Conservation (phyloP, 2,888 invertebrate species). For the Luffia ferchaultella region DNA sequence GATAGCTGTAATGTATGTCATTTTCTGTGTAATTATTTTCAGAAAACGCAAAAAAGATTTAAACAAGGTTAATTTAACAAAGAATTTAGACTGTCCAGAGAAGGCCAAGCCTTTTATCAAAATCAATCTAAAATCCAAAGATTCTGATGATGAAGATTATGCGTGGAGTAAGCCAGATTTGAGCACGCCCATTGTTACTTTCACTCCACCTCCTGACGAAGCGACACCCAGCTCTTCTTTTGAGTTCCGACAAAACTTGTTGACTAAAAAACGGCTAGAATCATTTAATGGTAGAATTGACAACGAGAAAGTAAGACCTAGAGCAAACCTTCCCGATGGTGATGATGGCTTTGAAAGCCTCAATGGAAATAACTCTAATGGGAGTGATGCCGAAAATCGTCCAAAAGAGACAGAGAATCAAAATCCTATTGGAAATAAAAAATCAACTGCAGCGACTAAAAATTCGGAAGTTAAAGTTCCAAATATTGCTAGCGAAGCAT, state of each 20-base stretch:
- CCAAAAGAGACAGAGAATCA: constrained; percentile 18
- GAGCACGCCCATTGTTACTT: constrained; percentile 47
- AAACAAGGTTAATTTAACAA: constrained; percentile 37
- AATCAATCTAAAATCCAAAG: constrained; percentile 43
- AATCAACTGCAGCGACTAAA: not conserved
- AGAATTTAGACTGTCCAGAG: constrained; percentile 31
- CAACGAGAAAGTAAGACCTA: constrained; percentile 25
- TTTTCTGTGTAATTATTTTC: constrained; percentile 17
- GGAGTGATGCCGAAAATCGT: constrained; percentile 57
- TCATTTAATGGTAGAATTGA: constrained; percentile 43
- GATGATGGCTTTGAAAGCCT: constrained; percentile 90
- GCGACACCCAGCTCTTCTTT: constrained; percentile 29
- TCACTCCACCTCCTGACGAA: constrained; percentile 49
- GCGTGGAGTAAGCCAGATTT: constrained; percentile 51
- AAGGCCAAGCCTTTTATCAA: constrained; percentile 34
- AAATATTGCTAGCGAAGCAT: not conserved
- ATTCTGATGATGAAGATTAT: constrained; percentile 58
- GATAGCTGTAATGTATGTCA: no score
- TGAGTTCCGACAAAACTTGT: constrained; percentile 33
- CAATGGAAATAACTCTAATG: constrained; percentile 81
- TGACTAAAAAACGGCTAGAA: constrained; percentile 54
- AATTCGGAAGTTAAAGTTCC: not conserved
- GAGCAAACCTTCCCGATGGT: constrained; percentile 54
- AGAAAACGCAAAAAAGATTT: constrained; percentile 54
- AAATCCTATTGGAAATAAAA: not conserved